Evolutionary conservation across 2,113 vertebrate genomes (phyloP).

Genomic region (Meleagris gallopavo): DNA sequence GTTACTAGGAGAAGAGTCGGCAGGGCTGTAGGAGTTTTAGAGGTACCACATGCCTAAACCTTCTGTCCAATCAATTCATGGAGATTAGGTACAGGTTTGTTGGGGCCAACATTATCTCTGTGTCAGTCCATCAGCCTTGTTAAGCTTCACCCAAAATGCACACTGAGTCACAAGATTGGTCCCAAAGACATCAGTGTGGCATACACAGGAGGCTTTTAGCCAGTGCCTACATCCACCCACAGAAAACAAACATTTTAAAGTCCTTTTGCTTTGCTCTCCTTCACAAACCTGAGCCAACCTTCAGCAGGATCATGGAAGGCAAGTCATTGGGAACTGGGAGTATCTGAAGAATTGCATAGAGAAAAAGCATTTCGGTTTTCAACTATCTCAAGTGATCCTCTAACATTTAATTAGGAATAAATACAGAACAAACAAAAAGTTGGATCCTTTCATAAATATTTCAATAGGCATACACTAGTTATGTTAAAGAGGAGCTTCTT

Average conservation of each 20-base stretch:
- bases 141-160: neutral
- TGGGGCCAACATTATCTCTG: fast-evolving
- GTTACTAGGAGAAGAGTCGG: neutral
- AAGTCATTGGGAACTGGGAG: neutral
- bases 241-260: neutral
- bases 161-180: neutral
- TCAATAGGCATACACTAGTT: neutral
- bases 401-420: constrained; percentile 32
- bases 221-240: neutral
- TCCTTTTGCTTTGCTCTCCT: neutral
- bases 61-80: neutral
- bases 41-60: neutral
- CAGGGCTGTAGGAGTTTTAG: neutral
- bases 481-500: neutral
- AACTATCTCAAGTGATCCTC: neutral
- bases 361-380: neutral
- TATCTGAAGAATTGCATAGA: neutral
- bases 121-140: neutral
- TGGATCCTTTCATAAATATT: neutral
- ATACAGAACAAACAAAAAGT: constrained; percentile 36
- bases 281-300: neutral
- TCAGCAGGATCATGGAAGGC: neutral
- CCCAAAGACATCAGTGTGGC: neutral
- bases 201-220: fast-evolving
- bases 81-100: neutral